Evolutionary conservation across 2,888 invertebrate genomes (phyloP), one percentile per base, ranked within the genome.

Genomic region (Agrypnus murinus): DNA sequence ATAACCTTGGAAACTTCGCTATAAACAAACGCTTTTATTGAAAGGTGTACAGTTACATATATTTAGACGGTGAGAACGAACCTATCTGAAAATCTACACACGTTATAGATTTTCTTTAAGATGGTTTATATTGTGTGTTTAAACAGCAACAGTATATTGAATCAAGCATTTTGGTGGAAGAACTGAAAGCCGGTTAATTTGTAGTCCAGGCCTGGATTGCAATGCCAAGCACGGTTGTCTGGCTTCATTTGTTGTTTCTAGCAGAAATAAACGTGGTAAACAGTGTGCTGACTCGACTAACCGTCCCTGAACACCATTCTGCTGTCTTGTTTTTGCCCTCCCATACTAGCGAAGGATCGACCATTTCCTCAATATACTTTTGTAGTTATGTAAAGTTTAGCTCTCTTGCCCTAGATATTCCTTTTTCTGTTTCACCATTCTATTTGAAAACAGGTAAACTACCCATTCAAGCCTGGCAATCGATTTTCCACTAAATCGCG

Each of bases 161-260:
- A 32, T 65, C 65, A 57, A 59, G 58, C 46, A 43, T 38, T 65
- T 48, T 48, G n/a, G 34, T 14, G 48, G 45, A 59, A 48, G 45
- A 40, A 36, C 58, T 58, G 55, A 69, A 64, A 63, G 57, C 57
- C 46, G 40, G 65, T 70, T 65, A 70, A 65, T 70, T 70, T 65
- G 65, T 70, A 64, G 65, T 65, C 60, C 53, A 65, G 57, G 58
- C 45, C 53, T 58, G 45, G 64, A 70, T 65, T 70, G 65, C 50
- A 65, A 70, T 70, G 65, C 70, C 53, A 66, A 70, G 60, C 70
- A 70, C 70, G 70, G 70, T 70, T 70, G 70, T 65, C 65, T 70
- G 62, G 70, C 60, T 65, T 70, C 70, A 70, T 70, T 70, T 70
- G 65, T 70, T 70, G 65, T 66, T 70, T 70, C 65, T 70, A 65